Evolutionary conservation across 2,797 vertebrate species (phyloP), one percentile per base, ranked within the genome.

Genomic region (Pelobates cultripes): DNA sequence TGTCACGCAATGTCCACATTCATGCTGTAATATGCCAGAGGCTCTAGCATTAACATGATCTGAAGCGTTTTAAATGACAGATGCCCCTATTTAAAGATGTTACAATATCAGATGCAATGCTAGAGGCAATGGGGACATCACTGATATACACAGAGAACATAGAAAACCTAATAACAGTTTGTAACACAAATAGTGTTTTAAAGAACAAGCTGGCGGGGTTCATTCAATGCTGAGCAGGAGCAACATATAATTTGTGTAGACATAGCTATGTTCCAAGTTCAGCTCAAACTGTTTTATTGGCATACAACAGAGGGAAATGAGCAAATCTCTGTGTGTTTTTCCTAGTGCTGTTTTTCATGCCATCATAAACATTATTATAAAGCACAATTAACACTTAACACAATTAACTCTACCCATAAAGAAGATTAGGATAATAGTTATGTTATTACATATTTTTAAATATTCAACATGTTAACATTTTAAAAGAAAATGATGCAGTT

Each of bases 11-110:
- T 44, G 45, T 41, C 75, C 81, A 79, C 72, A 66, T 17, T 72
- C 71, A 55, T 61, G 61, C 77, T 84, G 82, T 71, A 78, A 76
- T 76, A 76, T 71, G 77, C 77, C 77, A 76, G 68, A 55, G 73
- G 82, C 82, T 67, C 12, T 71, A 43, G 70, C 67, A 79, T 79
- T 84, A 80, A 80, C 82, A 84, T 75, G 72, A 83, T 83, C 71
- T 79, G 82, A 79, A 76, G 73, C 72, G 66, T 84, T 84, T 76
- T 76, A 84, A 84, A 78, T 79, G 82, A 84, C 77, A 80, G 77
- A 84, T 84, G 77, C 60, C 73, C 60, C 82, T 61, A 84, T 76
- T 84, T 79, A 67, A 84, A 75, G 60, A 84, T 84, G 77, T 76
- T 79, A 55, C 73, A 80, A 75, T 79, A 79, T 84, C 77, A 80